A percentile compares a stretch with the other conserved stretches of the same genome.
These are phyloP conservation scores for Fukomys damarensis DNA, from an alignment of 2,113 vertebrate species.

Conservation along the genomic window DNA sequence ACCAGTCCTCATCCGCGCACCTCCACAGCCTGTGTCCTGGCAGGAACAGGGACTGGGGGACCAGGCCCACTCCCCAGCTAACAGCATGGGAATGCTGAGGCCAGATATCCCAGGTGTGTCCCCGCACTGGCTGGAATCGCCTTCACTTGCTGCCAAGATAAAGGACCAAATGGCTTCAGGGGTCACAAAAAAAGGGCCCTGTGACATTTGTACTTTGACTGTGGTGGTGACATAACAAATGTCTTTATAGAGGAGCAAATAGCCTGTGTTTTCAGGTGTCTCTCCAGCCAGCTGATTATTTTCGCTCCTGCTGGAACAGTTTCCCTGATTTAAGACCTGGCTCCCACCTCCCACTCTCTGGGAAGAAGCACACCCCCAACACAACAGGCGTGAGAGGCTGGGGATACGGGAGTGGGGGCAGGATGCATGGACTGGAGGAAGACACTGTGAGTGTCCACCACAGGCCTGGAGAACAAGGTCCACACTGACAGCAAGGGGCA, in stretches of 20 bases:
- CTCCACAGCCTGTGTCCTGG: background rate
- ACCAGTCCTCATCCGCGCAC: background rate
- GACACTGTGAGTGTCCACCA: rapidly evolving
- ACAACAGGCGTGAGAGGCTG: background rate
- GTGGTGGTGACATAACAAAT: background rate
- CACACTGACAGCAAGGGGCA: background rate
- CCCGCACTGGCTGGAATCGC: background rate
- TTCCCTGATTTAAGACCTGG: background rate
- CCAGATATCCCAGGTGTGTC: background rate
- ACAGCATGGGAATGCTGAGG: background rate
- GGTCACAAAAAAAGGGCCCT: background rate
- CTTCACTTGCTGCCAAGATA: background rate
- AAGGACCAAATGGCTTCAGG: background rate
- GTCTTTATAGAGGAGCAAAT: background rate
- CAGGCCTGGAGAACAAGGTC: background rate
- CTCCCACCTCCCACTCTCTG: background rate
- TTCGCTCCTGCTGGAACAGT: slow-evolving; percentile 22
- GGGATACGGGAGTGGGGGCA: background rate
- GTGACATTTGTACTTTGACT: background rate
- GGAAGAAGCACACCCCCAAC: background rate
- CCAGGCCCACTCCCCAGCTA: background rate
- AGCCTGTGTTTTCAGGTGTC: slow-evolving; percentile 57
- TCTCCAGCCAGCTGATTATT: background rate
- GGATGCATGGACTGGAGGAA: rapidly evolving
- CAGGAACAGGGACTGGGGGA: background rate